These are phyloP conservation scores for Hycleus cichorii DNA, from an alignment of 1,140 invertebrate genomes.

Conservation along the genomic window DNA sequence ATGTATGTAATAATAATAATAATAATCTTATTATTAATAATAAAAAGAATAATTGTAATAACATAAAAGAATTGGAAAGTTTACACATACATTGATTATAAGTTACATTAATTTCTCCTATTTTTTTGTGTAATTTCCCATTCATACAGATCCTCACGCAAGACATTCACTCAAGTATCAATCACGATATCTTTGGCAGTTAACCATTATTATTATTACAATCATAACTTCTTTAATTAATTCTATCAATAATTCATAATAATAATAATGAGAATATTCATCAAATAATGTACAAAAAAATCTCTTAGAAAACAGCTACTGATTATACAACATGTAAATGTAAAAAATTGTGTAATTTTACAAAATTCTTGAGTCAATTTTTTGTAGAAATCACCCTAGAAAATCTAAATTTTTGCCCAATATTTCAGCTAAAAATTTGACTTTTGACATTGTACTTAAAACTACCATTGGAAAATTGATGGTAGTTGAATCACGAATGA, in stretches of 20 bases:
- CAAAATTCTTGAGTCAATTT: slow-evolving; percentile 9
- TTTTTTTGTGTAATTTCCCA: not conserved
- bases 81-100: slow-evolving; percentile 17
- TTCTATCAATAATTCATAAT: not conserved
- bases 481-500: not conserved
- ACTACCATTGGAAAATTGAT: not conserved
- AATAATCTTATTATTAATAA: too few relatives aligned
- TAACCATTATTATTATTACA: slow-evolving; percentile 19
- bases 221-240: not conserved
- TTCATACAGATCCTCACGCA: slow-evolving; percentile 6
- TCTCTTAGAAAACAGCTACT: too few relatives aligned
- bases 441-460: slow-evolving; percentile 13
- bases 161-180: slow-evolving; percentile 14
- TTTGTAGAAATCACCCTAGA: slow-evolving; percentile 12
- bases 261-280: slow-evolving; percentile 3
- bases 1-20: slow-evolving; percentile 10
- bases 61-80: not conserved
- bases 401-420: slow-evolving; percentile 4
- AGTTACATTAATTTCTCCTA: slow-evolving; percentile 7
- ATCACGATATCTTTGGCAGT: slow-evolving; percentile 23
- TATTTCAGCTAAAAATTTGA: slow-evolving; percentile 8
- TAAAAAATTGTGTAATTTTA: slow-evolving; percentile 11
- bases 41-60: too few relatives aligned
- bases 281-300: not conserved
- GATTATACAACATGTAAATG: not conserved